A percentile compares a stretch with the other conserved stretches of the same genome.
These are phyloP conservation scores for western clawed frog (Xenopus tropicalis) DNA, from an alignment of 2,113 vertebrate species.

Conservation along the genomic window DNA sequence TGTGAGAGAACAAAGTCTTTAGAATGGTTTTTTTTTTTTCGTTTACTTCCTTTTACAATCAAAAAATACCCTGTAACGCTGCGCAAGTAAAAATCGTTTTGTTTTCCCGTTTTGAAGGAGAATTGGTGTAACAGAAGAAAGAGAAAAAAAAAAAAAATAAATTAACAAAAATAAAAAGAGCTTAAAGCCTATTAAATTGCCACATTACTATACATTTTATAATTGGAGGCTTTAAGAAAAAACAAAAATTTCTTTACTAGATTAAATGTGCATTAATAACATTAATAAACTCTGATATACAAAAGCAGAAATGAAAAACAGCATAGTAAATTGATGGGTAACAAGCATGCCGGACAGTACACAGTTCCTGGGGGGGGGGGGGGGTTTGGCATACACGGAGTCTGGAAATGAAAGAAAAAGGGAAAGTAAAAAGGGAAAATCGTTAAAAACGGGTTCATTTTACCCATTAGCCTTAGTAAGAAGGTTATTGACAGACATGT, in stretches of 20 bases:
- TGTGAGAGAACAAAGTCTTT: constrained; percentile 19
- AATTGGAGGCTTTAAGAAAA: too few relatives aligned
- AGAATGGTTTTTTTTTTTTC: background rate
- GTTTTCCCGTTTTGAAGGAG: too few relatives aligned
- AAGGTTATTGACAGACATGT: too few relatives aligned
- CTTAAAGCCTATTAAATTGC: too few relatives aligned
- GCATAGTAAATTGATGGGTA: constrained; percentile 22
- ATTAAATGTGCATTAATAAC: constrained; percentile 25
- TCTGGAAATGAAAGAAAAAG: background rate
- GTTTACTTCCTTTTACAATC: constrained; percentile 2
- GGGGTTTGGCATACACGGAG: constrained; percentile 23
- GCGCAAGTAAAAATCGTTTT: background rate
- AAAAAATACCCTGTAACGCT: constrained; percentile 5
- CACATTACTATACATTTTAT: too few relatives aligned
- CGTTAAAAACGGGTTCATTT: background rate
- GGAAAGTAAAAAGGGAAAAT: background rate
- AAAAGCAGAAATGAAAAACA: constrained; percentile 22
- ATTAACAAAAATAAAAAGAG: too few relatives aligned
- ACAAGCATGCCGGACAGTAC: constrained; percentile 30
- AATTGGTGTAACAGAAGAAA: too few relatives aligned
- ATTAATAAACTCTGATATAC: constrained; percentile 30
- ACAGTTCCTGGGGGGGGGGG: background rate
- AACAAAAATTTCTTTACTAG: constrained; percentile 12
- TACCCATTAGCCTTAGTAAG: constrained; percentile 5
- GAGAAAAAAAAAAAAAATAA: too few relatives aligned